phyloP scores from a whole-genome alignment of 2,797 vertebrate genomes.

The Lepilemur ruficaudatus region DNA sequence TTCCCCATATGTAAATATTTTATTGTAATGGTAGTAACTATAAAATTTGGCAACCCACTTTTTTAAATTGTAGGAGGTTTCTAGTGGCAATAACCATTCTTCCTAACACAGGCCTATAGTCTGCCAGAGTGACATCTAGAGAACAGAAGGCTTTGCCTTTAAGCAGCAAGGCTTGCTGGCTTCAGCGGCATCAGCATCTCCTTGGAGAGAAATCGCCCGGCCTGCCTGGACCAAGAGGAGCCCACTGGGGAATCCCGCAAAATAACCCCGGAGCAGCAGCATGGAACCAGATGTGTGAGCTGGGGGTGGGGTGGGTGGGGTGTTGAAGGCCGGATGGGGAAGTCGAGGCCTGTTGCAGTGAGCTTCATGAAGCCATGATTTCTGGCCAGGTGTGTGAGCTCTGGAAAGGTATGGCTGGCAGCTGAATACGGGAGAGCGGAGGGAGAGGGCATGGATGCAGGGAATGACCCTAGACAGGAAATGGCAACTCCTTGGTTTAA shows the following conservation, averaged over 20 bases:
- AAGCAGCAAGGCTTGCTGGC: neutral
- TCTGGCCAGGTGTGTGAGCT: neutral
- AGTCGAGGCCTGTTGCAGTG: neutral
- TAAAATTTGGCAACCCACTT: neutral
- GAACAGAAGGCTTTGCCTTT: neutral
- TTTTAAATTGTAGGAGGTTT: neutral
- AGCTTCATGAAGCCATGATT: rapidly evolving
- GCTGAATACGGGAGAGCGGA: rapidly evolving
- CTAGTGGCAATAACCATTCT: neutral
- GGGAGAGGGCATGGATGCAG: rapidly evolving
- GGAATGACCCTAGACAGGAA: rapidly evolving
- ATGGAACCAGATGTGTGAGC: neutral
- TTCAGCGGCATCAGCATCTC: neutral
- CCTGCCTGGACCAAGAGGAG: neutral
- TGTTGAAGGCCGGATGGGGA: neutral
- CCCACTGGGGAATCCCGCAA: neutral
- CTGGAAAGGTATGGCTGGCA: neutral
- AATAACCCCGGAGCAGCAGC: neutral
- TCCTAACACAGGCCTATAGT: neutral
- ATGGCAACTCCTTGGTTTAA: neutral
- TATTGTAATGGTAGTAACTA: neutral
- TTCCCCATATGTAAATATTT: neutral
- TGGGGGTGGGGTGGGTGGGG: rapidly evolving
- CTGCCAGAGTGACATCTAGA: neutral
- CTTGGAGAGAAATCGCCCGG: neutral